Evolutionary conservation across 2,113 vertebrate genomes (phyloP).

Genomic region (Anoplopoma fimbria): DNA sequence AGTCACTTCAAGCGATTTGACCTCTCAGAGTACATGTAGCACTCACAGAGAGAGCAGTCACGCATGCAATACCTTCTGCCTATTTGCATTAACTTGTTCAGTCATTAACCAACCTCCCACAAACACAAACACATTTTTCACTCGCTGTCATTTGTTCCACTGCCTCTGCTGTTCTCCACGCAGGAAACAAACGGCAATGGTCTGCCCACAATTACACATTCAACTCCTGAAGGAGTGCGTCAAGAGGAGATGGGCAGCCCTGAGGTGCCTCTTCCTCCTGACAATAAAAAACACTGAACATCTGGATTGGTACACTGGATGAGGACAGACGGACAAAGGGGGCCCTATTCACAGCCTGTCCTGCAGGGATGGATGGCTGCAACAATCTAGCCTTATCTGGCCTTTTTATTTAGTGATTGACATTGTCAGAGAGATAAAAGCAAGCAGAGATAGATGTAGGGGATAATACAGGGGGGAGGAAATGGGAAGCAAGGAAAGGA

Average conservation of each 20-base stretch:
- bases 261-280: background rate
- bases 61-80: background rate
- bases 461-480: conserved; percentile 1
- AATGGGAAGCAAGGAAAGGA: background rate
- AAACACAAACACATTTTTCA: background rate
- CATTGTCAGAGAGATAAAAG: conserved; percentile 63
- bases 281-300: conserved; percentile 27
- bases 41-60: background rate
- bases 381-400: conserved; percentile 57
- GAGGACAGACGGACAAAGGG: conserved; percentile 1
- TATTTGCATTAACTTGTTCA: background rate
- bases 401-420: conserved; percentile 63
- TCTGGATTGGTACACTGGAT: conserved; percentile 12
- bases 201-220: conserved; percentile 26
- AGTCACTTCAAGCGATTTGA: conserved; percentile 2
- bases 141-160: background rate
- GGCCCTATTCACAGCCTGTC: conserved; percentile 36
- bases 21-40: background rate
- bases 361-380: conserved; percentile 12
- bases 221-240: background rate
- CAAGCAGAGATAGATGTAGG: conserved; percentile 14
- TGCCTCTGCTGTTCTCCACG: conserved; percentile 21
- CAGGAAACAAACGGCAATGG: conserved; percentile 19
- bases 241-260: background rate
- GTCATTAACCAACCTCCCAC: background rate